These are phyloP conservation scores for Drosophila differens DNA, from an alignment of 2,888 invertebrate genomes.

Conservation along the genomic window DNA sequence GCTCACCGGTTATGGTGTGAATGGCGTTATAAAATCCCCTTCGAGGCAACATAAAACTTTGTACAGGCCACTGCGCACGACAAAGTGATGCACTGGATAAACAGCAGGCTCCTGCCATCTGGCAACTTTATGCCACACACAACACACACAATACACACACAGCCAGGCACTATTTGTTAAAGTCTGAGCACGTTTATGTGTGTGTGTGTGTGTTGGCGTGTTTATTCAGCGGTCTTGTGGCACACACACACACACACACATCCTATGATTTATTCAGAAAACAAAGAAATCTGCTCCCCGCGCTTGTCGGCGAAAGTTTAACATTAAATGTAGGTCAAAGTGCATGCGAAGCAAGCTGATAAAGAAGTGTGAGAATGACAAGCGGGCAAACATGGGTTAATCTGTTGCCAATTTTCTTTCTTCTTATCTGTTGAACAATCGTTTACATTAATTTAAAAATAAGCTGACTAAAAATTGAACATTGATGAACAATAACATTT, in stretches of 20 bases:
- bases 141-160: neutral
- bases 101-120: constrained; percentile 45
- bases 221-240: constrained; percentile 66
- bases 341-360: constrained; percentile 16
- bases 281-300: constrained; percentile 41
- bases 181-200: constrained; percentile 26
- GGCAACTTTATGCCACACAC: constrained; percentile 30
- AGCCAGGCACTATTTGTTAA: constrained; percentile 20
- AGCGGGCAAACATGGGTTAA: constrained; percentile 26
- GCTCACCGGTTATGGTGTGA: neutral
- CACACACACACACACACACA: constrained; percentile 54
- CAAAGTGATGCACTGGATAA: constrained; percentile 58
- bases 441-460: constrained; percentile 18
- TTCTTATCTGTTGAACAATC: neutral
- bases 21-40: neutral
- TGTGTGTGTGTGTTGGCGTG: constrained; percentile 29
- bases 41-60: constrained; percentile 20
- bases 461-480: constrained; percentile 9
- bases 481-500: constrained; percentile 1
- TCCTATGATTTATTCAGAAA: constrained; percentile 75
- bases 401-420: constrained; percentile 4
- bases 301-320: constrained; percentile 6
- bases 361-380: constrained; percentile 4
- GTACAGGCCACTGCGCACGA: constrained; percentile 43
- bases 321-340: constrained; percentile 56